Evolutionary conservation across 2,888 invertebrate genomes (phyloP), one percentile per base, ranked within the genome.

Genomic region (Sepiola atlantica): DNA sequence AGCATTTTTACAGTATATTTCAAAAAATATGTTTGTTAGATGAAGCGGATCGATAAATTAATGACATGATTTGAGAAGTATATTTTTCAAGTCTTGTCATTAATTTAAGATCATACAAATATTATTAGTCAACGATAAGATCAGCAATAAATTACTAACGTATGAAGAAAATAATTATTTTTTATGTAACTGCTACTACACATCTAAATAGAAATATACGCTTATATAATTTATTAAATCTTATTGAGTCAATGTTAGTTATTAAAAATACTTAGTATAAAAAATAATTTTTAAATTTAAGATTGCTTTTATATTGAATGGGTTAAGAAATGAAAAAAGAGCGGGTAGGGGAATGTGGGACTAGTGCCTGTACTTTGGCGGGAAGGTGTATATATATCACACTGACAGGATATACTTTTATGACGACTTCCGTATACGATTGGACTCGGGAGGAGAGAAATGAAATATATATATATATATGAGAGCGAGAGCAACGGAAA

Each of bases 351-450:
- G 45, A 45, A 45, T 45, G 77, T 77, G 77, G 77, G 77, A 77
- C 77, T 77, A 4, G 2, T 2, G 14, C 77, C n/a, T n/a, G 77
- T 77, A 77, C 77, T 77, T 77, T 77, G 77, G 77, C 77, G 77
- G 77, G 77, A 77, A 77, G 77, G n/a, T n/a, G 77, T n/a, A 4
- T 16, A 77, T n/a, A 77, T 77, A 77, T 16, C 16, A n/a, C n/a
- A n/a, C n/a, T n/a, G 77, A 77, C 77, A 77, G 77, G 77, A 77
- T 77, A 77, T 77, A 77, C 77, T 77, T 77, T n/a, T n/a, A 77
- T 77, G 77, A 77, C 77, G 77, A 77, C 77, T 77, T 77, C 77
- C 77, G 77, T 77, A 77, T n/a, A 77, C 77, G 77, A 77, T n/a
- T 77, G n/a, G n/a, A 77, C n/a, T 77, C 16, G 77, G 77, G 14